phyloP scores from a whole-genome alignment of 1,140 invertebrate genomes.

The Lethocerus indicus region DNA sequence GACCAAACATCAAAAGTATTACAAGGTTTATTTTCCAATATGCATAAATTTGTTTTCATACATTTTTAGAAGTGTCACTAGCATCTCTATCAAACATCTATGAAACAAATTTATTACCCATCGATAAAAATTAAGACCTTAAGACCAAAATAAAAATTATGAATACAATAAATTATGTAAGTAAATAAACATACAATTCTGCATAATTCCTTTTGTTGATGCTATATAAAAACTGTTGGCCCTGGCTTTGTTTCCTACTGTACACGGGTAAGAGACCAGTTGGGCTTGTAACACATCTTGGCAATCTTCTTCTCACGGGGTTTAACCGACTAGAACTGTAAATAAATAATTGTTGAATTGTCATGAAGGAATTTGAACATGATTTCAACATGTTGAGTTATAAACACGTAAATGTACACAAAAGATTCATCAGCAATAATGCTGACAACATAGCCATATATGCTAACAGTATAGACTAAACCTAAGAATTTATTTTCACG shows the following conservation, averaged over 20 bases:
- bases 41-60: too few relatives aligned
- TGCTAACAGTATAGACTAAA: not conserved
- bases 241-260: conserved; percentile 53
- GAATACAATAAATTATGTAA: too few relatives aligned
- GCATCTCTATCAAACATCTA: too few relatives aligned
- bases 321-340: conserved; percentile 41
- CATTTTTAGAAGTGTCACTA: too few relatives aligned
- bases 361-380: not conserved
- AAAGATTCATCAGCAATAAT: not conserved
- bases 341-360: conserved; percentile 5
- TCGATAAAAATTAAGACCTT: too few relatives aligned
- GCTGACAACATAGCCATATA: not conserved
- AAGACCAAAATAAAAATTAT: too few relatives aligned
- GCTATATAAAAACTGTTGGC: conserved; percentile 67
- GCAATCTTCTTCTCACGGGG: conserved; percentile 46
- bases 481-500: not conserved
- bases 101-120: too few relatives aligned
- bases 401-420: not conserved
- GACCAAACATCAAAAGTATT: conserved; percentile 5
- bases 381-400: not conserved
- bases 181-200: conserved; percentile 53
- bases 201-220: conserved; percentile 59
- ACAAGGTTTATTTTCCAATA: too few relatives aligned
- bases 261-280: conserved; percentile 71
- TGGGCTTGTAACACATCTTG: conserved; percentile 62